A percentile compares a stretch with the other conserved stretches of the same genome.
phyloP scores from a whole-genome alignment of 2,888 invertebrate genomes.

The Operophtera brumata region DNA sequence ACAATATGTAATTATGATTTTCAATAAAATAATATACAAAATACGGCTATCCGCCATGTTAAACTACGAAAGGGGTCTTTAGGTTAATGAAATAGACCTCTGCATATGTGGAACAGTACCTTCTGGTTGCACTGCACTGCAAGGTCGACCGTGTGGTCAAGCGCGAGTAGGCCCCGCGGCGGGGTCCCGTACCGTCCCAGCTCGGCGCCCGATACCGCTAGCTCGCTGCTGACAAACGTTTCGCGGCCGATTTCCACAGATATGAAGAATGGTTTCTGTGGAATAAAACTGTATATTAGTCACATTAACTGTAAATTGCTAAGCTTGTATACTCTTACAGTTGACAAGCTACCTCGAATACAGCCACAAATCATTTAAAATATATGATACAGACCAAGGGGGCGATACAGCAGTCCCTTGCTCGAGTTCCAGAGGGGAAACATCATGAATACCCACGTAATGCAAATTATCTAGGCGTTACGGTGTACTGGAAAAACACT shows the following conservation, averaged over 20 bases:
- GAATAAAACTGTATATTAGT: background rate
- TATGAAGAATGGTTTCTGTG: slow-evolving; percentile 68
- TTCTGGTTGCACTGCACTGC: slow-evolving; percentile 63
- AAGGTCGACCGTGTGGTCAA: slow-evolving; percentile 53
- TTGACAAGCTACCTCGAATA: too few relatives aligned
- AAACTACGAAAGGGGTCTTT: too few relatives aligned
- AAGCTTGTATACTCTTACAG: too few relatives aligned
- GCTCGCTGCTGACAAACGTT: slow-evolving; percentile 61
- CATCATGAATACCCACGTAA: slow-evolving; percentile 65
- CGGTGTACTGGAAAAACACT: slow-evolving; percentile 60
- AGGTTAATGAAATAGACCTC: too few relatives aligned
- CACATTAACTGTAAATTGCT: too few relatives aligned
- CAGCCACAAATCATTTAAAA: too few relatives aligned
- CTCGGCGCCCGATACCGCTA: slow-evolving; percentile 49
- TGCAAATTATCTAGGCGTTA: slow-evolving; percentile 55
- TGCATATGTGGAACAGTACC: slow-evolving; percentile 36
- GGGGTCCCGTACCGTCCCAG: slow-evolving; percentile 63
- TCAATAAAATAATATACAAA: too few relatives aligned
- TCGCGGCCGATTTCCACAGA: slow-evolving; percentile 65
- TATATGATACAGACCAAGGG: slow-evolving; percentile 41
- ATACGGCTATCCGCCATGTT: too few relatives aligned
- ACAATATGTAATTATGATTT: too few relatives aligned
- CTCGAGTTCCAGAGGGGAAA: slow-evolving; percentile 60
- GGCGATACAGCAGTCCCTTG: slow-evolving; percentile 59
- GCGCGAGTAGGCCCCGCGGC: slow-evolving; percentile 53